Conservation (phyloP, 2,797 vertebrate genomes). For the Alosa sapidissima region DNA sequence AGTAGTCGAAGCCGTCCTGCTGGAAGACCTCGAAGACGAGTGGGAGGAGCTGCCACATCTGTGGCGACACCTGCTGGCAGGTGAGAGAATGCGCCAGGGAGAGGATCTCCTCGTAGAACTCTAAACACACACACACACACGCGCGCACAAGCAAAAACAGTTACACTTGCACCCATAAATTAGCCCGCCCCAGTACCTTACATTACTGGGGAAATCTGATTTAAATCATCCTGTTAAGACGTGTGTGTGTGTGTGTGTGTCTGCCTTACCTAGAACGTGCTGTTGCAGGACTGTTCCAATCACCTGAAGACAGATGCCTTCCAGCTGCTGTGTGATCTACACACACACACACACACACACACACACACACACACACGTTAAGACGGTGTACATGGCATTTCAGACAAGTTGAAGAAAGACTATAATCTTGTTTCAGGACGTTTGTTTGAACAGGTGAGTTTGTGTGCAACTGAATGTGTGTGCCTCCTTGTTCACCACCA, state of each 20-base stretch:
- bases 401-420: constrained; percentile 65
- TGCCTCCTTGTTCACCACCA: constrained; percentile 99
- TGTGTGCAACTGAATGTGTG: constrained; percentile 15
- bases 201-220: too few relatives aligned
- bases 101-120: constrained; percentile 98
- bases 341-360: constrained; percentile 37
- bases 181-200: too few relatives aligned
- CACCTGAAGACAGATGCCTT: constrained; percentile 98
- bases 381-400: constrained; percentile 45
- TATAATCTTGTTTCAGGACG: not conserved
- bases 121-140: constrained; percentile 61
- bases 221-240: not conserved
- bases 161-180: too few relatives aligned
- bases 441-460: not conserved
- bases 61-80: constrained; percentile 96
- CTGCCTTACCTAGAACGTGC: constrained; percentile 88
- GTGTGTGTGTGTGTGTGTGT: not conserved
- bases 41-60: constrained; percentile 99
- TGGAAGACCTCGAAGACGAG: constrained; percentile 98
- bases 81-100: constrained; percentile 98
- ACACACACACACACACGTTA: constrained; percentile 17
- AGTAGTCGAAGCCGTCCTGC: constrained; percentile 98
- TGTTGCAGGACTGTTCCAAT: constrained; percentile 98
- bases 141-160: not conserved
- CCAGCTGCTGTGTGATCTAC: constrained; percentile 97